These are phyloP conservation scores for Bombus vancouverensis DNA, from an alignment of 1,140 invertebrate genomes.

Conservation along the genomic window DNA sequence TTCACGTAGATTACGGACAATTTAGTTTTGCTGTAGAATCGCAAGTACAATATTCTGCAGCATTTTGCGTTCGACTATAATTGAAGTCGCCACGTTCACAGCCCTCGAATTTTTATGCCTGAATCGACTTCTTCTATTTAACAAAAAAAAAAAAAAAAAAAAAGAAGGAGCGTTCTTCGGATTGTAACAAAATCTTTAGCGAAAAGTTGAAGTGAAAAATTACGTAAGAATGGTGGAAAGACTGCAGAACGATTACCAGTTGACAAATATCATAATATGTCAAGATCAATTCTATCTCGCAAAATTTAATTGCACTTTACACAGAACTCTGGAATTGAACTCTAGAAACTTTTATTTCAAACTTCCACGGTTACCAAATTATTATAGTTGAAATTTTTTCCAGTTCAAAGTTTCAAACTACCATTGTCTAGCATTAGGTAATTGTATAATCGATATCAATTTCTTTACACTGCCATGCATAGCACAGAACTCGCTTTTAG, in stretches of 20 bases:
- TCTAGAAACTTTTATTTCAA: background rate
- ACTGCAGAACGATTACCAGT: too few relatives aligned
- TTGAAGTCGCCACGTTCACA: too few relatives aligned
- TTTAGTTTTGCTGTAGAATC: too few relatives aligned
- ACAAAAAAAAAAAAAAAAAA: background rate
- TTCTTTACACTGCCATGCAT: background rate
- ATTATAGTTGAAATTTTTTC: background rate
- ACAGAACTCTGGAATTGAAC: background rate
- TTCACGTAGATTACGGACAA: too few relatives aligned
- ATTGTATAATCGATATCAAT: background rate
- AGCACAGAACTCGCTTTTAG: background rate
- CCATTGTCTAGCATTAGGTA: background rate
- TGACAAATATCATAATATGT: too few relatives aligned
- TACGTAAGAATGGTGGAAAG: too few relatives aligned
- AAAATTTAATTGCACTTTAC: background rate
- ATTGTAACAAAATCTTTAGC: too few relatives aligned
- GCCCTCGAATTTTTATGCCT: background rate
- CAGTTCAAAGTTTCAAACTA: background rate
- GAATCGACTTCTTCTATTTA: background rate
- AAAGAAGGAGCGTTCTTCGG: too few relatives aligned
- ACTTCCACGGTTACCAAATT: background rate
- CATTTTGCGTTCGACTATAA: too few relatives aligned
- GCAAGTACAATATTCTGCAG: too few relatives aligned
- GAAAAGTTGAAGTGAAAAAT: too few relatives aligned
- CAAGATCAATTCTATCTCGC: background rate